Conservation (phyloP, 2,888 invertebrate genomes). For the Quadroppia sp. region DNA sequence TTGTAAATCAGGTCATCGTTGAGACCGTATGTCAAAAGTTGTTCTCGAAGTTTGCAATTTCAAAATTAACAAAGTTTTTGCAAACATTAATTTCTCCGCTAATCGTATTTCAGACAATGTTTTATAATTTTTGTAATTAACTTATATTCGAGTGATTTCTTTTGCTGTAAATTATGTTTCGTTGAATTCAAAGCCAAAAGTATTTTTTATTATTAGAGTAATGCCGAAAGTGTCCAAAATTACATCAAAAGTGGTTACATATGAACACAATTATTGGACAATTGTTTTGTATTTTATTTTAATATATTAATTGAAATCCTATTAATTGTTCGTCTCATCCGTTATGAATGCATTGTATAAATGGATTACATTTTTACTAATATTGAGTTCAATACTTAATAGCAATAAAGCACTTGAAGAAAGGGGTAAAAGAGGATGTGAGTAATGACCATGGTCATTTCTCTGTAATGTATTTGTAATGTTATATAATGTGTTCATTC, state of each 20-base stretch:
- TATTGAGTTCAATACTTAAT: background rate
- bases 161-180: conserved; percentile 18
- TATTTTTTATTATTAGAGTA: background rate
- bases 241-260: background rate
- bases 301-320: background rate
- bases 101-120: background rate
- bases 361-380: background rate
- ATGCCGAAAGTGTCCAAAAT: background rate
- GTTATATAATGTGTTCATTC: too few species aligned
- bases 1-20: conserved; percentile 27
- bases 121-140: too few species aligned
- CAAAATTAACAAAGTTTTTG: background rate
- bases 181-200: background rate
- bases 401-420: background rate
- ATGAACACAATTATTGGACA: background rate
- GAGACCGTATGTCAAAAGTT: conserved; percentile 12
- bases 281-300: background rate
- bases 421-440: conserved; percentile 7
- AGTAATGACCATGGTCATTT: background rate
- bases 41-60: background rate
- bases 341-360: conserved; percentile 13
- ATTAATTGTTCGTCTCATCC: background rate
- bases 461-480: background rate
- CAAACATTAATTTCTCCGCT: background rate
- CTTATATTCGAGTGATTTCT: too few species aligned